Evolutionary conservation across 2,113 vertebrate genomes (phyloP).

Genomic region (Lampris megalopsis): DNA sequence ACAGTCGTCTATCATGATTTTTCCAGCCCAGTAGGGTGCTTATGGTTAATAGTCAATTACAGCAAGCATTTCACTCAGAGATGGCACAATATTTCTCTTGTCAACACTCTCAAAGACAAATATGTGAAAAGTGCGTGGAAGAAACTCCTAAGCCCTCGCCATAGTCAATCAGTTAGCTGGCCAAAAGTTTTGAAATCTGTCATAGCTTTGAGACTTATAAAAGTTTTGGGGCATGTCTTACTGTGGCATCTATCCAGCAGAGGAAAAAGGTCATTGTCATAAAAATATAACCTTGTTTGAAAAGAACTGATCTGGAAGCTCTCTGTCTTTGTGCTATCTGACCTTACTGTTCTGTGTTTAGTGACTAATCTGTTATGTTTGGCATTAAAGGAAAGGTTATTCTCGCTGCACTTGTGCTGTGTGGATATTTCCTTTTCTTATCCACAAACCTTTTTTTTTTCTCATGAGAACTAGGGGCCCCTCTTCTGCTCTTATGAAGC

Average conservation of each 20-base stretch:
- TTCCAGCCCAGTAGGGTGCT: not conserved
- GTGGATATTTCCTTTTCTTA: constrained; percentile 18
- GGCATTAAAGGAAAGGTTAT: constrained; percentile 1
- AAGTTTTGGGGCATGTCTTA: not conserved
- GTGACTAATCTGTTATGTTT: constrained; percentile 9
- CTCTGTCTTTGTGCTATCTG: constrained; percentile 8
- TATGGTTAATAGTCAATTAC: constrained; percentile 27
- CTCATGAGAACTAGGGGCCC: constrained; percentile 50
- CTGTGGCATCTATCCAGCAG: not conserved
- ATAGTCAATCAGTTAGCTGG: not conserved
- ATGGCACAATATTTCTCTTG: constrained; percentile 30
- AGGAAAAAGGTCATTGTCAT: not conserved
- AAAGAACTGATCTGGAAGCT: not conserved
- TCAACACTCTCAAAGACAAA: not conserved
- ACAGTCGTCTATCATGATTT: constrained; percentile 10
- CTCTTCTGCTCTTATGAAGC: constrained; percentile 34
- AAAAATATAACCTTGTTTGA: not conserved
- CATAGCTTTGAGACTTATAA: not conserved
- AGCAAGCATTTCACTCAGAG: constrained; percentile 16
- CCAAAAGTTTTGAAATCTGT: not conserved
- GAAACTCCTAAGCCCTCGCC: not conserved
- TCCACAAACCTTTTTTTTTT: constrained; percentile 39
- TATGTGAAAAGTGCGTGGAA: not conserved
- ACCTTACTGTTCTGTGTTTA: not conserved
- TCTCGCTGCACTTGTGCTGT: not conserved